A percentile compares a stretch with the other conserved stretches of the same genome.
phyloP scores from a whole-genome alignment of 2,797 vertebrate genomes.

The Neosilurus mollespiculum region DNA sequence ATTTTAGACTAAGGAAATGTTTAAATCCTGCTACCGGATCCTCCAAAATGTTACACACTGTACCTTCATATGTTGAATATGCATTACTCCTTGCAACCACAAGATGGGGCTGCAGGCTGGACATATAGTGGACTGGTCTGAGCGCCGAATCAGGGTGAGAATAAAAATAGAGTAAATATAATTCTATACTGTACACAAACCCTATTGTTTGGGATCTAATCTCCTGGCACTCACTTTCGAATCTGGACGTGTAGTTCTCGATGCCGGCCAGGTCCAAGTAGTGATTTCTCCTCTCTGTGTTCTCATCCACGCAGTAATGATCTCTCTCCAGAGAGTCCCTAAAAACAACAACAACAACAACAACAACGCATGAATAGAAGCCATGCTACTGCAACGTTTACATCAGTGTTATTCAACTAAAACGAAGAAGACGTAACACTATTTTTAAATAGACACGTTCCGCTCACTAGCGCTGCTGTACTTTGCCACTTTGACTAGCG shows the following conservation, averaged over 20 bases:
- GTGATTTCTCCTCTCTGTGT: constrained; percentile 86
- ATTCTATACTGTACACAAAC: neutral
- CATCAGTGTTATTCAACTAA: neutral
- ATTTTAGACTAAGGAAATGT: no score
- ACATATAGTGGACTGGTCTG: no score
- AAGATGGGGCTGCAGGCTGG: neutral
- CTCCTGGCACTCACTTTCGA: constrained; percentile 67
- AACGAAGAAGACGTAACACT: neutral
- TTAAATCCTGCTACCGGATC: no score
- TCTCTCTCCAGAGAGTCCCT: constrained; percentile 71
- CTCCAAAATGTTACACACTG: no score
- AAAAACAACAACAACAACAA: constrained; percentile 22
- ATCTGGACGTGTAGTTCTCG: constrained; percentile 84
- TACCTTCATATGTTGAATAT: neutral
- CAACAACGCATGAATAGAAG: neutral
- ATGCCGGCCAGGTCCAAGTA: constrained; percentile 84
- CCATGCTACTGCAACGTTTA: neutral
- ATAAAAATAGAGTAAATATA: no score
- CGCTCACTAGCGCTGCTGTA: no score
- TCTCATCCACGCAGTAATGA: constrained; percentile 84
- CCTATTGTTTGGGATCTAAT: neutral
- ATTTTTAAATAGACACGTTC: neutral
- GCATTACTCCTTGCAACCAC: neutral
- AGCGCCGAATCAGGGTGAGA: neutral
- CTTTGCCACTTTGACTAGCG: neutral